Conservation (phyloP, 2,797 vertebrate species). For the Bradypus variegatus region DNA sequence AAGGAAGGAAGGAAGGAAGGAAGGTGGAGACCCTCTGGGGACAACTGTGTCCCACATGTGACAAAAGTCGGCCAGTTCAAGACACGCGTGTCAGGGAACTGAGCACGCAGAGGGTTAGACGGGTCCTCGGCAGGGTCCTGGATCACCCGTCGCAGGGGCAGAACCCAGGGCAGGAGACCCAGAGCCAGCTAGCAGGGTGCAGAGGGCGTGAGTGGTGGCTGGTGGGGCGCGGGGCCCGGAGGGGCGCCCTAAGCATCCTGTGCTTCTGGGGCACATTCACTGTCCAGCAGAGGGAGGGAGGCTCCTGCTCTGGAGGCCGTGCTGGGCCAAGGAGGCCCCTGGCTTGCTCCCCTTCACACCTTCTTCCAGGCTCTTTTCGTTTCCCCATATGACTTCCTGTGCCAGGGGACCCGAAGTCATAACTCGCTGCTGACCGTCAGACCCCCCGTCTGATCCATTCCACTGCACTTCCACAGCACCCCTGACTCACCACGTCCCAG, state of each 20-base stretch:
- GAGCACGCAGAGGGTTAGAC: not conserved
- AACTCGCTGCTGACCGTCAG: not conserved
- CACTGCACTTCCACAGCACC: not conserved
- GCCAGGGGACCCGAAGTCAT: too few relatives aligned
- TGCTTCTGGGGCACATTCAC: too few relatives aligned
- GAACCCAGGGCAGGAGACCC: not conserved
- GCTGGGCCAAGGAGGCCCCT: not conserved
- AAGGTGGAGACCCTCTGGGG: not conserved
- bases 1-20: too few relatives aligned
- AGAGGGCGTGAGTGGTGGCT: not conserved
- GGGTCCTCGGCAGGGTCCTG: not conserved
- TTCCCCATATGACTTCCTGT: too few relatives aligned
- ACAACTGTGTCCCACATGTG: not conserved
- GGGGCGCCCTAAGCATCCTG: not conserved
- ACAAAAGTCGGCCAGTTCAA: not conserved
- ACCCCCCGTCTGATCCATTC: accelerated
- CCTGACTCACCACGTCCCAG: too few relatives aligned
- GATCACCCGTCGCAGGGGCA: accelerated
- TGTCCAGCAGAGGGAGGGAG: not conserved
- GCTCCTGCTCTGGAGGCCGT: not conserved
- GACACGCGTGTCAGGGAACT: not conserved
- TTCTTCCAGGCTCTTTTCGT: not conserved
- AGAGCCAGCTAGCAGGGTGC: not conserved
- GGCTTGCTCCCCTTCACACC: not conserved
- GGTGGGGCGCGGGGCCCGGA: not conserved